Conservation (phyloP, 2,888 invertebrate species). For the Mystacides longicornis region DNA sequence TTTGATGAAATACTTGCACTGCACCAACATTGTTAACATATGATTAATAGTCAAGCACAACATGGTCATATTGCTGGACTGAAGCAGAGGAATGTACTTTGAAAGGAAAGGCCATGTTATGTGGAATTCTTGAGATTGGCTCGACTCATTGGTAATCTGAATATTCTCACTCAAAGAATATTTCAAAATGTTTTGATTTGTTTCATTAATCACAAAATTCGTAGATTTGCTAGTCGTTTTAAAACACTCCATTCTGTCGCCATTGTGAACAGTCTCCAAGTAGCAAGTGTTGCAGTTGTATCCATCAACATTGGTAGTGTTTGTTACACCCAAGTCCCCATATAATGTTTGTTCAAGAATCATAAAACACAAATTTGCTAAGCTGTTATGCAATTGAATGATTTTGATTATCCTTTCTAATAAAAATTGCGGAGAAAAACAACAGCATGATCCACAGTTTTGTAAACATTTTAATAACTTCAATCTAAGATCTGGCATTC, state of each 20-base stretch:
- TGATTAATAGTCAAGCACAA: constrained; percentile 53
- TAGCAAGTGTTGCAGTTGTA: constrained; percentile 41
- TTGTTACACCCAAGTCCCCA: constrained; percentile 49
- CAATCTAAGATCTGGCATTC: constrained; percentile 37
- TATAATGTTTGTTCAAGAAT: constrained; percentile 53
- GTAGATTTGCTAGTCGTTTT: neutral
- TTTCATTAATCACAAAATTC: neutral
- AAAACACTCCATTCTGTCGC: no score
- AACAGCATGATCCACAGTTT: constrained; percentile 55
- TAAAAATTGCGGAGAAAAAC: constrained; percentile 49
- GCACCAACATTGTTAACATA: constrained; percentile 50
- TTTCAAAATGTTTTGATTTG: neutral
- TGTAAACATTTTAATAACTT: constrained; percentile 50
- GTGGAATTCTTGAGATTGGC: constrained; percentile 32
- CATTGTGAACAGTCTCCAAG: no score
- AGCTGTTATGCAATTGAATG: constrained; percentile 38
- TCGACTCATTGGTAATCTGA: neutral
- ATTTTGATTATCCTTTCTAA: constrained; percentile 46
- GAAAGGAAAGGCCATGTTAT: constrained; percentile 51
- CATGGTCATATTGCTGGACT: constrained; percentile 46
- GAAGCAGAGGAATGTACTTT: constrained; percentile 50
- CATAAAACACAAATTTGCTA: constrained; percentile 41
- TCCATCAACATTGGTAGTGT: constrained; percentile 33
- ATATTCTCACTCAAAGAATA: constrained; percentile 9
- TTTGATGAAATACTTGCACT: constrained; percentile 47